phyloP scores from a whole-genome alignment of 2,797 vertebrate genomes.

The Vultur gryphus region DNA sequence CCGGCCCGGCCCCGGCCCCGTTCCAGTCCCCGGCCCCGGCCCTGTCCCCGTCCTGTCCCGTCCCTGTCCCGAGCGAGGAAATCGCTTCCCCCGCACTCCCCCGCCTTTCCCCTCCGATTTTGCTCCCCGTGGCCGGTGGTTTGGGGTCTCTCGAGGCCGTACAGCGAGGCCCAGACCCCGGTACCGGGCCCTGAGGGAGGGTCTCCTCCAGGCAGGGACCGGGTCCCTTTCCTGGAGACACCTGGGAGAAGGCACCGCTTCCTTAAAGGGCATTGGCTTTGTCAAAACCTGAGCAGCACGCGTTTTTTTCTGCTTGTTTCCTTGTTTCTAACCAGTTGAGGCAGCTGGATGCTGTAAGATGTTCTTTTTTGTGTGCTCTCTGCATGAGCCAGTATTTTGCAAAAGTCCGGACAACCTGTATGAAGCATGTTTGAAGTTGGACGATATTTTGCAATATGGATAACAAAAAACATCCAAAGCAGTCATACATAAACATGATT shows the following conservation, averaged over 20 bases:
- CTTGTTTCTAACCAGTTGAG: not conserved
- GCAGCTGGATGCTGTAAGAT: not conserved
- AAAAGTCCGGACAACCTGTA: not conserved
- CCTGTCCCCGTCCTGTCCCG: not conserved
- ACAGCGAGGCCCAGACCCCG: too few relatives aligned
- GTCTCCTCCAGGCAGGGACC: not conserved
- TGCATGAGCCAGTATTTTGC: not conserved
- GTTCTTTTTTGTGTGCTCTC: not conserved
- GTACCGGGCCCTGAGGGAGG: not conserved
- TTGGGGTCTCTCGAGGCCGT: not conserved
- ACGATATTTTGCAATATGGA: not conserved
- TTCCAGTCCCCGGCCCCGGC: too few relatives aligned
- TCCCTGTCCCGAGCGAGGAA: not conserved
- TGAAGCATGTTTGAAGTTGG: not conserved
- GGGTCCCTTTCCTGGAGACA: too few relatives aligned
- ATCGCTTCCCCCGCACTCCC: accelerated
- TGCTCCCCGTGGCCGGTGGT: not conserved
- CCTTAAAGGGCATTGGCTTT: not conserved
- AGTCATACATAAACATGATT: not conserved
- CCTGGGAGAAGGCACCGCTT: not conserved
- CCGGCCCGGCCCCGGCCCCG: not conserved
- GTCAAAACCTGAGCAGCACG: accelerated
- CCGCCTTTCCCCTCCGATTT: not conserved
- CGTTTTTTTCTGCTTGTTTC: not conserved
- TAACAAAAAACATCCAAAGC: not conserved